Evolutionary conservation across 2,797 vertebrate species (phyloP), one percentile per base, ranked within the genome.

Genomic region (Denticeps clupeoides): DNA sequence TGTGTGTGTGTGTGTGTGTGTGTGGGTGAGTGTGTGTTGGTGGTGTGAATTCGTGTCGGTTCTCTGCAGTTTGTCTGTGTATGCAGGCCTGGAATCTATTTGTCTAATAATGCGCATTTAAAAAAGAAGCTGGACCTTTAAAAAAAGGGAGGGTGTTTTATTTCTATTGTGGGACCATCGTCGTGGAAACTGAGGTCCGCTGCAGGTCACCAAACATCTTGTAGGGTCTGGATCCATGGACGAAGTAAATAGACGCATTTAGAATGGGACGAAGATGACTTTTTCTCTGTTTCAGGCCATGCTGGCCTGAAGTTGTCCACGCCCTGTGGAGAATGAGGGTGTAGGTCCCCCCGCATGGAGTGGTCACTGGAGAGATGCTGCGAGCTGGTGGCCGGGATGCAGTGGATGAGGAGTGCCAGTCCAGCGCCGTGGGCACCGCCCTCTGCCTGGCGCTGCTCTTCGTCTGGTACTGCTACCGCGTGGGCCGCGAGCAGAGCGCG

Each of bases 381-480:
- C 63, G 91, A 91, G 69, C 82, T 89, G 73, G 83, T 96, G 6
- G 90, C 87, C 12, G 87, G 85, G 59, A 90, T 97, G 77, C 91
- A 97, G 74, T 89, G 90, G 0, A 83, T 96, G 55, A 79, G 93
- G 92, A 94, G 71, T 96, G 93, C 1, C 87, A 97, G 68, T 60
- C 83, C 61, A 77, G 80, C 0, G 92, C 91, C 0, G 66, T 90
- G 0, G 79, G 78, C 19, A 85, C 87, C 0, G 87, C 83, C 29
- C 81, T 85, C 64, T 87, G 90, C 70, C 80, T 97, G 45, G 72
- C 90, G 49, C 64, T 92, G 54, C 81, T 99, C 7, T 97, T 99
- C 0, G 69, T 93, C 62, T 99, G 94, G 94, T 97, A 99, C 66
- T 99, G 93, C 53, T 97, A 97, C 71, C 84, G 89, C 16, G 87